Conservation (phyloP, 2,888 invertebrate genomes). For the Agonum fuliginosum region DNA sequence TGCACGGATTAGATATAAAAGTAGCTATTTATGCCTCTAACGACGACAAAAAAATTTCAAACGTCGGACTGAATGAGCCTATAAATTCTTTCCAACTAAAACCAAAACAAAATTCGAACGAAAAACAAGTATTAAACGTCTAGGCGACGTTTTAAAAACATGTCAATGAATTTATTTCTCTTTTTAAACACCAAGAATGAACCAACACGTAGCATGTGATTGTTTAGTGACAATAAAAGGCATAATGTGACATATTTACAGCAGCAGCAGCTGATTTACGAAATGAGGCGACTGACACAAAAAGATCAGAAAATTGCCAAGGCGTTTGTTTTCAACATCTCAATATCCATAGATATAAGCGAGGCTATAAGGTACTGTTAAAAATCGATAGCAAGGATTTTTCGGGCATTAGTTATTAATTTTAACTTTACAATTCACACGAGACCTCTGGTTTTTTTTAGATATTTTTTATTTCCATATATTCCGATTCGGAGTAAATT, state of each 20-base stretch:
- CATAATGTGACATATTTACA: conserved; percentile 52
- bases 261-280: too few relatives aligned
- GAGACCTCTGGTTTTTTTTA: too few relatives aligned
- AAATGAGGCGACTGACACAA: too few relatives aligned
- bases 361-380: too few relatives aligned
- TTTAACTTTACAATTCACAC: too few relatives aligned
- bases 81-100: conserved; percentile 46
- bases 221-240: conserved; percentile 52
- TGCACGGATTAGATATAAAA: conserved; percentile 36
- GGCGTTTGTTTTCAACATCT: too few relatives aligned
- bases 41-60: conserved; percentile 29
- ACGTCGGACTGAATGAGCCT: conserved; percentile 22
- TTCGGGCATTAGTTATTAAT: too few relatives aligned
- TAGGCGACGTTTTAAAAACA: conserved; percentile 33
- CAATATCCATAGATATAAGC: too few relatives aligned
- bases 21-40: conserved; percentile 27
- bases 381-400: too few relatives aligned
- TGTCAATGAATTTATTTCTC: conserved; percentile 57
- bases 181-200: conserved; percentile 48
- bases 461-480: too few relatives aligned
- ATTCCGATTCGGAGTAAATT: too few relatives aligned
- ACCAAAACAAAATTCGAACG: conserved; percentile 38
- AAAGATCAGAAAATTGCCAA: too few relatives aligned
- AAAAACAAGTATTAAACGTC: conserved; percentile 49
- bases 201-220: conserved; percentile 43